Percentiles rank a stretch among this genome's conserved stretches.
Evolutionary conservation across 2,797 vertebrate species (phyloP).

Genomic region (Sebastes oblongus): DNA sequence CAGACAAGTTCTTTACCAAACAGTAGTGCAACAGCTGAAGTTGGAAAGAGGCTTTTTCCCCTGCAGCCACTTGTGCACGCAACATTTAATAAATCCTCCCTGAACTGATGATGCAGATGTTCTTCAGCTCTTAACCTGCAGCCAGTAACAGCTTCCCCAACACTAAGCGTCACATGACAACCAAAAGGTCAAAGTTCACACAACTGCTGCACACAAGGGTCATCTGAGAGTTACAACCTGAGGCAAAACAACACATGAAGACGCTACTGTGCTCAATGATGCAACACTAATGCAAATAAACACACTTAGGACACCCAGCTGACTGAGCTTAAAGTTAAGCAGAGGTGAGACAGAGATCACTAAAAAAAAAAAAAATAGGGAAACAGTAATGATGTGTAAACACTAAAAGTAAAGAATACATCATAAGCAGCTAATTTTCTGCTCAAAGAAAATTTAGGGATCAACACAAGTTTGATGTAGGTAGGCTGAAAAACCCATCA

Average conservation of each 20-base stretch:
- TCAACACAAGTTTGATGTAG: not conserved
- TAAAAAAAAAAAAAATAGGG: not conserved
- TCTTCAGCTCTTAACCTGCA: not conserved
- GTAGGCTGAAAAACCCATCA: not conserved
- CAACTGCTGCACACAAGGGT: not conserved
- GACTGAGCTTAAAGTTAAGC: fast-evolving
- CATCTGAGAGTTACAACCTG: not conserved
- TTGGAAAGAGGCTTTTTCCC: not conserved
- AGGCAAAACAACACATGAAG: not conserved
- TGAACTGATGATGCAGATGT: not conserved
- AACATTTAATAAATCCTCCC: not conserved
- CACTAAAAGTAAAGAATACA: not conserved
- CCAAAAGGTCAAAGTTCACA: conserved; percentile 45
- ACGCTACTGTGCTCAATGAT: not conserved
- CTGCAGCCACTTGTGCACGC: not conserved
- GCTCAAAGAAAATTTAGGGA: not conserved
- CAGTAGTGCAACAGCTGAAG: not conserved
- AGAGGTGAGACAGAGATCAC: too few species aligned
- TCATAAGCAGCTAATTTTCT: not conserved
- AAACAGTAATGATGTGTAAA: too few species aligned
- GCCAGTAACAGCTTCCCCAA: not conserved
- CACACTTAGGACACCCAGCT: fast-evolving
- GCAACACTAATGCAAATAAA: not conserved
- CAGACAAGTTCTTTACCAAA: not conserved
- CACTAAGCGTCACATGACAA: not conserved